These are phyloP conservation scores for Polymixis lichenea DNA, from an alignment of 2,888 invertebrate species.

Conservation along the genomic window DNA sequence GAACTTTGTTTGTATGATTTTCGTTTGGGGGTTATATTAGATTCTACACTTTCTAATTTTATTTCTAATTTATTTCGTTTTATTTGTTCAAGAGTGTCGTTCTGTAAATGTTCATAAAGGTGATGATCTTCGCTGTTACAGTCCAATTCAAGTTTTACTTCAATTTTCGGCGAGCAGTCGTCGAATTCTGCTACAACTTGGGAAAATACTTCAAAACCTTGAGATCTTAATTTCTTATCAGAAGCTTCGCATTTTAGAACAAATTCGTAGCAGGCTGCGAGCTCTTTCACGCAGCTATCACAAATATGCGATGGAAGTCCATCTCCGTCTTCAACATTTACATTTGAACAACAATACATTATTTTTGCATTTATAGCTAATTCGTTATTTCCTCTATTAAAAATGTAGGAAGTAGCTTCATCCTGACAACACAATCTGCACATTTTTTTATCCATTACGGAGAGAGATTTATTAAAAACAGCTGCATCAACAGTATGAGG, in stretches of 20 bases:
- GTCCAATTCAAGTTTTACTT: constrained; percentile 74
- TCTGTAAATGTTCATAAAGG: constrained; percentile 53
- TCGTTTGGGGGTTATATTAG: constrained; percentile 40
- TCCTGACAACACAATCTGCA: constrained; percentile 80
- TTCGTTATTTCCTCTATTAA: constrained; percentile 61
- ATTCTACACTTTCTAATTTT: constrained; percentile 41
- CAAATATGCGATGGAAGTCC: constrained; percentile 79
- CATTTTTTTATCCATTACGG: constrained; percentile 71
- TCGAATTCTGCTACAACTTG: constrained; percentile 34
- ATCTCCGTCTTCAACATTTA: constrained; percentile 75
- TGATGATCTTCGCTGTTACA: constrained; percentile 59
- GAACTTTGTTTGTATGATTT: constrained; percentile 65
- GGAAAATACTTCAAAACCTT: constrained; percentile 29
- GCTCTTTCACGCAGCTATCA: constrained; percentile 72
- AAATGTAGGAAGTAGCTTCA: constrained; percentile 74
- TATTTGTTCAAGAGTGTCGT: constrained; percentile 52
- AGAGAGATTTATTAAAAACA: neutral
- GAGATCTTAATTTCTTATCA: constrained; percentile 75
- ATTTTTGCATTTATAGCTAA: constrained; percentile 73
- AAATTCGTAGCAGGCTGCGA: constrained; percentile 76
- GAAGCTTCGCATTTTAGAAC: constrained; percentile 79
- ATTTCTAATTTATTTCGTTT: constrained; percentile 25
- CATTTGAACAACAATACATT: constrained; percentile 77
- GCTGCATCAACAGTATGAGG: neutral
- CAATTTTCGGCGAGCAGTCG: constrained; percentile 64